Evolutionary conservation across 2,797 vertebrate genomes (phyloP), one percentile per base, ranked within the genome.

Genomic region (Bryconaethiops microstoma): DNA sequence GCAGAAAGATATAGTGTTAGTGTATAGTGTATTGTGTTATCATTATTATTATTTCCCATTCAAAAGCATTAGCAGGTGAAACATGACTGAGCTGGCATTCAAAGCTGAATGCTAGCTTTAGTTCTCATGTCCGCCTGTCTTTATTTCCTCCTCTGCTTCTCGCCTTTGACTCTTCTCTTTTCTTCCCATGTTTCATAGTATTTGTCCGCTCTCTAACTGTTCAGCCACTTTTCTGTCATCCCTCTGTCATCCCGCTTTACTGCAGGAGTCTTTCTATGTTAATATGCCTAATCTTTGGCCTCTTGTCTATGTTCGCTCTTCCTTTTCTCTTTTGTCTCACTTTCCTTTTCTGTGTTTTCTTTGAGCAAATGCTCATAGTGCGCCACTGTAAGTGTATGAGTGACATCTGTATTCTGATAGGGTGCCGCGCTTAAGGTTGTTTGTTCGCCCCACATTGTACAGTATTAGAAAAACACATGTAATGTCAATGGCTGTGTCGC

Each of bases 401-500:
- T 57, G 76, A 77, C 76, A 82, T 78, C 78, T 62, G 73, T 69
- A 62, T 82, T 83, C 82, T 55, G 57, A 87, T 80, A 77, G 67
- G 68, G 65, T 13, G 62, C 72, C 52, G 39, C 35, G 59, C 84
- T 70, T 81, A 35, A 19, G 84, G 82, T 81, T 72, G 62, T 73
- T 86, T 82, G 78, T 83, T 88, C 82, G 68, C 79, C 29, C 55
- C n/a, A 78, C 79, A 79, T 55, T 87, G 87, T 86, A 79, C 75
- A 45, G 71, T 78, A 65, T 87, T 88, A 87, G 82, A 71, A 60
- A 84, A 89, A 90, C 87, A 87, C 86, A 86, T 91, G 90, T 88
- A 89, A 87, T 82, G 77, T 84, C 84, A 86, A 87, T 86, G 85
- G 77, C 79, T 78, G 84, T 83, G 82, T 89, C 79, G 48, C 88